Evolutionary conservation across 2,797 vertebrate genomes (phyloP), one percentile per base, ranked within the genome.

Genomic region (Glyptemys insculpta): DNA sequence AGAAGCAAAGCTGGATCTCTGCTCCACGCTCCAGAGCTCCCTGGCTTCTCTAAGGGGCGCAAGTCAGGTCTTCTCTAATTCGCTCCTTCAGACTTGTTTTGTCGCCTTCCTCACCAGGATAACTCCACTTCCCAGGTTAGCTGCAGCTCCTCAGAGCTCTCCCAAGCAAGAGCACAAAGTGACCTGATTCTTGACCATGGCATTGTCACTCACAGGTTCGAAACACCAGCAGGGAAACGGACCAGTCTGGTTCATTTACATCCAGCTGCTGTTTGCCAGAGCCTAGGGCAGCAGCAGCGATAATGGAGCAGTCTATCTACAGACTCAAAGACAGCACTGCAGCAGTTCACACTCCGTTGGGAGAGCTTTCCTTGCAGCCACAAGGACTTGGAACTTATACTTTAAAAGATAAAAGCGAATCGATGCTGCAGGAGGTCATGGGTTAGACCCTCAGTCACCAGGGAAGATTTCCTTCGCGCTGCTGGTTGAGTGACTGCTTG

Each of bases 141-240:
- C 27, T 16, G 12, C 25, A 14, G 8, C 8, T 7, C 12, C 41
- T 27, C 25, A 16, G 8, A 5, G 4, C 72, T 47, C 25, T 76
- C 41, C 25, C 41, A 4, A 29, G n/a, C 19, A 25, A 25, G 41
- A 47, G 41, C 41, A 76, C 11, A 1, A 76, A 47, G 72, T 15
- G 41, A 47, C 37, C 4, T 3, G 41, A 47, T 47, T 37, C n/a
- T 21, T 37, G 65, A 9, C n/a, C 65, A 21, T 12, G 65, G 65
- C 34, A 37, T 5, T 37, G 65, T 37, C 2, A 0, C 19, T 10
- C n/a, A 12, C n/a, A 21, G 8, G n/a, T 21, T 19, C 65, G 5
- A 68, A 68, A 19, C 7, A 37, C 65, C n/a, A 37, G 65, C 65
- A 23, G 65, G 37, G 65, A 68, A 37, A 68, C 19, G 5, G 65